Base-by-base conservation (phyloP, 2,113 vertebrate genomes). In the Microcebus tavaratra region DNA sequence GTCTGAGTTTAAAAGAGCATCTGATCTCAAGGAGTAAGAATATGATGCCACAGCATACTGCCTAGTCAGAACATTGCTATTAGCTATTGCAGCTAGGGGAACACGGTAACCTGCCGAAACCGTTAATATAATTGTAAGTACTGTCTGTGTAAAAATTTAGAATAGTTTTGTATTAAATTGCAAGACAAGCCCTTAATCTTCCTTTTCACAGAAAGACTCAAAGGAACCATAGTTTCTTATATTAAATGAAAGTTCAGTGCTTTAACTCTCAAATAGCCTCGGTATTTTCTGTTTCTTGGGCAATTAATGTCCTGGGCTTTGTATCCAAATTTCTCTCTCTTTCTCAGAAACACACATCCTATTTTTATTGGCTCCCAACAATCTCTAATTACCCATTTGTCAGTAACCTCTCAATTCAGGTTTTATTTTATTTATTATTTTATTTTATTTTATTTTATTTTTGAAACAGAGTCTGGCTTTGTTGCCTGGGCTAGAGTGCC, bases 321-420 rank as follows among this genome's bases (percentile, higher is more conserved):
- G 34, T 65, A 57, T 31, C 23, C 61, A 39, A 89, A 85, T 75
- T 42, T 78, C 72, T 88, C 45, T 94, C n/a, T 67, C 29, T 79
- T 88, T 45, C 42, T 89, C 34, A 63, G 29, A 79, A 70, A 82
- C 13, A 87, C 5, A 76, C 14, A 50, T 36, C 34, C 50, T 78
- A 39, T 96, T 91, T 96, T 89, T 88, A 86, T 88, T 85, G 31
- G 27, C 86, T 94, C 36, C 73, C 88, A 78, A 97, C 42, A 67
- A 81, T 80, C 18, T 90, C 31, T 67, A 78, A 59, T 88, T 88
- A 80, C 11, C 39, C 8, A 18, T 82, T 75, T 88, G 72, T 88
- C 36, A 79, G 18, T 90, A 48, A 73, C 55, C n/a, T 59, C 70
- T 90, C 53, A 57, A 67, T 57, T 73, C 39, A 61, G 27, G 65